Conservation (phyloP, 2,113 vertebrate species). For the Diphyllodes magnificus region DNA sequence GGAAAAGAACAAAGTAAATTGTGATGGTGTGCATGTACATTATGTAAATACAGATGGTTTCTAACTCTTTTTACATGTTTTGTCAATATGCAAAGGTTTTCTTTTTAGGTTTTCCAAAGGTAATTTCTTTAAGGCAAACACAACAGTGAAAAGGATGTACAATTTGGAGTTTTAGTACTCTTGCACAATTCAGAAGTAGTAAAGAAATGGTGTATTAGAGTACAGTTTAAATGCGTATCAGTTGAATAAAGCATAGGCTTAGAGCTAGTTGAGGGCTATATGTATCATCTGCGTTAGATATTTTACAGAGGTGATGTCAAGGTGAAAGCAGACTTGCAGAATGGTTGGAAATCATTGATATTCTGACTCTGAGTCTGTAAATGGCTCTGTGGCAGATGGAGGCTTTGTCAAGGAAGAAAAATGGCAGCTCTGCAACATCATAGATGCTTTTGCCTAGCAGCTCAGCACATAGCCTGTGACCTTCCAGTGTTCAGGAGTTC, state of each 20-base stretch:
- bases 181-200: conserved; percentile 22
- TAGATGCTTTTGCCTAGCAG: conserved; percentile 77
- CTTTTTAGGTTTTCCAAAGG: conserved; percentile 4
- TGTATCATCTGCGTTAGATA: conserved; percentile 75
- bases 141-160: neutral
- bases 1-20: neutral
- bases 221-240: conserved; percentile 62
- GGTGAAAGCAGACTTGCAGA: conserved; percentile 85
- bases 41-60: neutral
- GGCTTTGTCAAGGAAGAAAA: conserved; percentile 96
- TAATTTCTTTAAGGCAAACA: neutral
- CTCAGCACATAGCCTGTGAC: conserved; percentile 78
- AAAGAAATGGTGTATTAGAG: conserved; percentile 49
- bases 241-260: conserved; percentile 55
- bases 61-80: neutral
- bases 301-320: conserved; percentile 85
- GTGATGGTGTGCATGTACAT: neutral
- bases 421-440: conserved; percentile 84
- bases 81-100: neutral
- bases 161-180: neutral
- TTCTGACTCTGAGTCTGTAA: conserved; percentile 90
- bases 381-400: conserved; percentile 95
- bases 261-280: conserved; percentile 50
- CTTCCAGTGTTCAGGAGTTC: conserved; percentile 77
- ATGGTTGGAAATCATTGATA: conserved; percentile 94